Evolutionary conservation across 2,888 invertebrate species (phyloP).

Genomic region (Apantesis nais): DNA sequence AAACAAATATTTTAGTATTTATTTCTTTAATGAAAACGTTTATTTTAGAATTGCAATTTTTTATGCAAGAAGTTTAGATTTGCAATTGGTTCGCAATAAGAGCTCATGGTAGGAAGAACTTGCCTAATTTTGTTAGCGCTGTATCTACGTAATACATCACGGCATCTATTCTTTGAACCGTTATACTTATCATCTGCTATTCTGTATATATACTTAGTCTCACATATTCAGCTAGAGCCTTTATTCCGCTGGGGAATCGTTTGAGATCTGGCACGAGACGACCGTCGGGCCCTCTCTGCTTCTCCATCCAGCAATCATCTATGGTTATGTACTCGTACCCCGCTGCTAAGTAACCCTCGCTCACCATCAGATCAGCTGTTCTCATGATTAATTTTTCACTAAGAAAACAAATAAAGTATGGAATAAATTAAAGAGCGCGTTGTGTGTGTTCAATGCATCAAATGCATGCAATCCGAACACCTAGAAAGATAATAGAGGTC

Average conservation of each 20-base stretch:
- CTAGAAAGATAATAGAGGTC: too few species aligned
- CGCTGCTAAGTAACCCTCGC: conserved; percentile 87
- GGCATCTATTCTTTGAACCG: too few species aligned
- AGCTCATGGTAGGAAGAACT: too few species aligned
- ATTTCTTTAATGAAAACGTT: too few species aligned
- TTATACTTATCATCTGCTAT: not conserved
- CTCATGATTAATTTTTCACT: conserved; percentile 70
- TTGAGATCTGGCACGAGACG: conserved; percentile 87
- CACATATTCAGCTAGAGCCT: conserved; percentile 89
- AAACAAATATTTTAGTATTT: too few species aligned
- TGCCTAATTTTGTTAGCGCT: too few species aligned
- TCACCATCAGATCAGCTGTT: conserved; percentile 81
- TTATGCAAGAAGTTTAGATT: too few species aligned
- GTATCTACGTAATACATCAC: too few species aligned
- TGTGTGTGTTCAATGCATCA: not conserved
- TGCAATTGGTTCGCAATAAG: too few species aligned
- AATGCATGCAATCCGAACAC: too few species aligned
- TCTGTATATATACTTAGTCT: conserved; percentile 52
- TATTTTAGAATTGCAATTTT: too few species aligned
- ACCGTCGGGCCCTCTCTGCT: conserved; percentile 84
- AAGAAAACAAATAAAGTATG: not conserved
- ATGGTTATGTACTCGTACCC: conserved; percentile 91
- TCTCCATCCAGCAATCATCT: conserved; percentile 92
- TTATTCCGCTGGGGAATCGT: conserved; percentile 90
- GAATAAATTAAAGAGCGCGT: not conserved